phyloP scores from a whole-genome alignment of 2,797 vertebrate species.

The Cyclopterus lumpus region DNA sequence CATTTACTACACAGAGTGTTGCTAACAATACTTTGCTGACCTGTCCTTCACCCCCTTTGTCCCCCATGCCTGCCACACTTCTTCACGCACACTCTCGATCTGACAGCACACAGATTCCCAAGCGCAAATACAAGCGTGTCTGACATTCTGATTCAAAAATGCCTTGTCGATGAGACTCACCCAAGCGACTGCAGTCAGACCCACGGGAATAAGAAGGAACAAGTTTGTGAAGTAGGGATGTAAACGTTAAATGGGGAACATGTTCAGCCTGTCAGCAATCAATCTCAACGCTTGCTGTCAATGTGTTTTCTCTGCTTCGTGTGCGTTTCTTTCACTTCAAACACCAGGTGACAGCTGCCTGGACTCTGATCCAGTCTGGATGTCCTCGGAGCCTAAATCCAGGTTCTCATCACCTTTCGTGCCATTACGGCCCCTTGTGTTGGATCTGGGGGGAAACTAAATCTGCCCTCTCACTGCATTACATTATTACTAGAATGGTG shows the following conservation, averaged over 20 bases:
- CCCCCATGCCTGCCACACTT: conserved; percentile 14
- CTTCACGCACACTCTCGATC: conserved; percentile 5
- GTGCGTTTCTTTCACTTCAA: background rate
- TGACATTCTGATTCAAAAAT: conserved; percentile 45
- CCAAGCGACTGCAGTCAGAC: conserved; percentile 29
- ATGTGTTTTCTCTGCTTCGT: conserved; percentile 19
- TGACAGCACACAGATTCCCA: conserved; percentile 44
- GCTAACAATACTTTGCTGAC: conserved; percentile 23
- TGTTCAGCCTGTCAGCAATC: conserved; percentile 33
- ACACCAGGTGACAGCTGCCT: conserved; percentile 7
- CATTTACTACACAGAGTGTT: background rate
- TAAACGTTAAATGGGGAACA: conserved; percentile 35
- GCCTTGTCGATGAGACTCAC: conserved; percentile 17
- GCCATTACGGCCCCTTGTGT: conserved; percentile 57
- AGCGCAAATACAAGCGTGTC: conserved; percentile 21
- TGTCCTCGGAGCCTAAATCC: conserved; percentile 22
- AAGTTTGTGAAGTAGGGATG: conserved; percentile 16
- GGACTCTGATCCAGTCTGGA: conserved; percentile 37
- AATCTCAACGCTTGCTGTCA: conserved; percentile 20
- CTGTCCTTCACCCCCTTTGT: conserved; percentile 14
- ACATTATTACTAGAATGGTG: conserved; percentile 69
- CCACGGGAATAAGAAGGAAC: conserved; percentile 22
- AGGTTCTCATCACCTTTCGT: conserved; percentile 59
- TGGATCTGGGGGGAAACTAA: conserved; percentile 50
- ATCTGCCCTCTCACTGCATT: conserved; percentile 62